These are phyloP conservation scores for Exephanes ischioxanthus DNA, from an alignment of 2,888 invertebrate species.

Conservation along the genomic window DNA sequence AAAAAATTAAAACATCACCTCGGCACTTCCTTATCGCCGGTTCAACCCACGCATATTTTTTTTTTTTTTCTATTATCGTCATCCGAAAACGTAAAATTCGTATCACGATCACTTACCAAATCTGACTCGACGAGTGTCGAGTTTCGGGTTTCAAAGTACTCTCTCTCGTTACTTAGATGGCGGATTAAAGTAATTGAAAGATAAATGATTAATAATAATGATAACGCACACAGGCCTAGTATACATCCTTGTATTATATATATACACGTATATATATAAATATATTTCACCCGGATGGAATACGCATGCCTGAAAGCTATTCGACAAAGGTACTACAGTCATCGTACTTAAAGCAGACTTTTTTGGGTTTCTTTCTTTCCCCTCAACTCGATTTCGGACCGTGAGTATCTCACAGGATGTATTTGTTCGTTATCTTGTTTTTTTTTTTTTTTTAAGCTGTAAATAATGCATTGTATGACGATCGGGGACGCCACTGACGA, in stretches of 20 bases:
- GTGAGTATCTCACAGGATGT: not conserved
- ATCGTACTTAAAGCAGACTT: constrained; percentile 36
- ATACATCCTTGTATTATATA: constrained; percentile 8
- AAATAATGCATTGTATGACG: constrained; percentile 34
- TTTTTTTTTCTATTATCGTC: not conserved
- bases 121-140: not conserved
- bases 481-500: constrained; percentile 17
- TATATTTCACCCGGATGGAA: constrained; percentile 7
- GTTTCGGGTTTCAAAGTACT: not conserved
- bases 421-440: not conserved
- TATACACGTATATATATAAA: not conserved
- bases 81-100: not conserved
- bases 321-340: not conserved
- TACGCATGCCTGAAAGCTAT: not conserved
- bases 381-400: not conserved
- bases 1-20: not conserved
- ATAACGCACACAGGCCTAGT: constrained; percentile 45
- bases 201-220: not conserved
- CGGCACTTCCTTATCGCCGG: constrained; percentile 9
- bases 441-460: constrained; percentile 20
- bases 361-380: constrained; percentile 19
- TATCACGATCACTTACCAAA: not conserved
- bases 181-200: constrained; percentile 5
- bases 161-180: not conserved
- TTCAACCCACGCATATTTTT: not conserved